phyloP scores from a whole-genome alignment of 2,797 vertebrate genomes.

The Xiphorhynchus erythropygius region DNA sequence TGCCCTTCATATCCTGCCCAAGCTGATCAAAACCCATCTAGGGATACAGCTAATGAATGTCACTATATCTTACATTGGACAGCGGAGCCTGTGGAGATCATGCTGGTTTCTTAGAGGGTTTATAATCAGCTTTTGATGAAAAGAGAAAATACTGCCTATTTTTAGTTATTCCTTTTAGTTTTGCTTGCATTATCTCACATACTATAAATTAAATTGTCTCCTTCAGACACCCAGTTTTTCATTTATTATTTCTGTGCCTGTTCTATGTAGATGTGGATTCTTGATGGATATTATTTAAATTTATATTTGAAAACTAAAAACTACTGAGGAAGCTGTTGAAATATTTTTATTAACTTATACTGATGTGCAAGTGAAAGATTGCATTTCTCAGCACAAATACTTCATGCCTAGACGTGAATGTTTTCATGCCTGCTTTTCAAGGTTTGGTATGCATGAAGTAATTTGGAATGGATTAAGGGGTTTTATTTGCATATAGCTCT shows the following conservation, averaged over 20 bases:
- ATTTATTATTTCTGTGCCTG: neutral
- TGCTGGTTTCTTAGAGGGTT: neutral
- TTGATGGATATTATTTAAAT: neutral
- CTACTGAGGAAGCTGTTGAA: neutral
- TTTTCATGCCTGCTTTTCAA: neutral
- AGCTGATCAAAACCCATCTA: neutral
- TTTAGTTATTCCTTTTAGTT: neutral
- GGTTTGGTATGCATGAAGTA: neutral
- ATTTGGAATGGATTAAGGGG: neutral
- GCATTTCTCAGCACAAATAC: neutral
- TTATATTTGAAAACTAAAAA: neutral
- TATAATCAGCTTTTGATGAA: neutral
- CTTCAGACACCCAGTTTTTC: neutral
- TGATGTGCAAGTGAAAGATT: neutral
- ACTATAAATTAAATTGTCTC: neutral
- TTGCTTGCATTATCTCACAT: neutral
- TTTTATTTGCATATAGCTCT: neutral
- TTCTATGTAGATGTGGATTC: neutral
- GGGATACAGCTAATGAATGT: neutral
- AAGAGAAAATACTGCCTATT: neutral
- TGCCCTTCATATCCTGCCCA: neutral
- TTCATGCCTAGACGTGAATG: neutral
- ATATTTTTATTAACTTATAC: neutral
- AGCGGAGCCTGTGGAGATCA: neutral
- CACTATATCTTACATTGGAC: fast-evolving